A percentile compares a stretch with the other conserved stretches of the same genome.
Evolutionary conservation across 2,888 invertebrate species (phyloP).

Genomic region (Pristionchus mayeri): DNA sequence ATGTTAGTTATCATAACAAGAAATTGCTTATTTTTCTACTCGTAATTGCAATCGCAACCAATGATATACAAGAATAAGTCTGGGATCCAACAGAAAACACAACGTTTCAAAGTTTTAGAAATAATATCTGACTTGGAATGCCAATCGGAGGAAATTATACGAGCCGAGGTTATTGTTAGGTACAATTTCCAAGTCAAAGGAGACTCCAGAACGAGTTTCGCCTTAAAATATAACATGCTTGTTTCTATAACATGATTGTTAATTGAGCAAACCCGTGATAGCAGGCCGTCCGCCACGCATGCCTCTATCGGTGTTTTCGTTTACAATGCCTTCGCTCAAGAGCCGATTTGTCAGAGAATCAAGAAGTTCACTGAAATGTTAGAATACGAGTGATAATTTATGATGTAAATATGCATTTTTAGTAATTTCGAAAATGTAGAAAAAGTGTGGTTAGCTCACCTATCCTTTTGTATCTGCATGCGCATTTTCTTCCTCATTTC

Average conservation of each 20-base stretch:
- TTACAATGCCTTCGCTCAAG: too few relatives aligned
- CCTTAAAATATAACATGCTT: not conserved
- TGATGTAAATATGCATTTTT: too few relatives aligned
- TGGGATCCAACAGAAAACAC: conserved; percentile 14
- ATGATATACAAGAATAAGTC: not conserved
- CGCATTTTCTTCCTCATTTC: too few relatives aligned
- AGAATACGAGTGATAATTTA: too few relatives aligned
- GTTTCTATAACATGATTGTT: not conserved
- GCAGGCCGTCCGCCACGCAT: not conserved
- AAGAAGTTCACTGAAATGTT: too few relatives aligned
- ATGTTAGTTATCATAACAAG: not conserved
- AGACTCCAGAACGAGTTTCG: not conserved
- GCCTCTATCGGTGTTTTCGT: not conserved
- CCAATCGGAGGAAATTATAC: not conserved
- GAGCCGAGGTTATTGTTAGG: not conserved
- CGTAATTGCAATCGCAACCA: not conserved
- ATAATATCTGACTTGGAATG: conserved; percentile 8
- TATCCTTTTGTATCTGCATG: too few relatives aligned
- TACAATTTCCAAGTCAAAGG: conserved; percentile 29
- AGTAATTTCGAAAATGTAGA: too few relatives aligned
- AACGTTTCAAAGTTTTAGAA: not conserved
- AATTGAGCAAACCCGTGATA: not conserved
- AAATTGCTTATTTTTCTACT: not conserved
- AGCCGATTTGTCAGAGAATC: too few relatives aligned
- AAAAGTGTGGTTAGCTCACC: too few relatives aligned